Evolutionary conservation across 2,888 invertebrate genomes (phyloP).

Genomic region (Caenorhabditis virilis): DNA sequence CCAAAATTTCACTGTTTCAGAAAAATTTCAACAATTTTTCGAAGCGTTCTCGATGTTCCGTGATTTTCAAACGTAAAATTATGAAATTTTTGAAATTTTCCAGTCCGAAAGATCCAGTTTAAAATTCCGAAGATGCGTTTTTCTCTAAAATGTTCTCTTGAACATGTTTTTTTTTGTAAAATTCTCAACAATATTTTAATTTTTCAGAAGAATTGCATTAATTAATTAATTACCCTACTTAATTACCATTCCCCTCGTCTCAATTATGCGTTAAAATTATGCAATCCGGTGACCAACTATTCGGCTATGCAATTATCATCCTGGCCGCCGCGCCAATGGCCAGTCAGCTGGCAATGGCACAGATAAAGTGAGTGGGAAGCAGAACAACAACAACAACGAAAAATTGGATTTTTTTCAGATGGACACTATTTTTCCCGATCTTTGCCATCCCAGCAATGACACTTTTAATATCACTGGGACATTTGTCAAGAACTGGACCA

Average conservation of each 20-base stretch:
- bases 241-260: too few species aligned
- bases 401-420: conserved; percentile 16
- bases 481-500: conserved; percentile 37
- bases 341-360: conserved; percentile 28
- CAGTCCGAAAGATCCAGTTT: too few species aligned
- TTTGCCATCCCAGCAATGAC: conserved; percentile 49
- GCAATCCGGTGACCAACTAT: conserved; percentile 32
- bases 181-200: too few species aligned
- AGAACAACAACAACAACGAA: not conserved
- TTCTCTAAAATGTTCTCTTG: too few species aligned
- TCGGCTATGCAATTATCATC: conserved; percentile 37
- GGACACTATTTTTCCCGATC: conserved; percentile 49
- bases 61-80: not conserved
- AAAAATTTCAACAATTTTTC: not conserved
- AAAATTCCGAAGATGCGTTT: too few species aligned
- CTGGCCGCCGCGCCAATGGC: conserved; percentile 39
- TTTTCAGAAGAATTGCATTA: too few species aligned
- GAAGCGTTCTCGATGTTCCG: not conserved
- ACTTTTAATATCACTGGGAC: conserved; percentile 41
- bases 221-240: too few species aligned
- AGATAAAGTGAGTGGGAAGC: conserved; percentile 16
- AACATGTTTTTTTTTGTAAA: too few species aligned
- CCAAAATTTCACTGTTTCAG: not conserved
- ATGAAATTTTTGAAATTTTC: not conserved
- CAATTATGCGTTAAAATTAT: too few species aligned